A percentile compares a stretch with the other conserved stretches of the same genome.
phyloP scores from a whole-genome alignment of 2,113 vertebrate species.

The Ifrita kowaldi region DNA sequence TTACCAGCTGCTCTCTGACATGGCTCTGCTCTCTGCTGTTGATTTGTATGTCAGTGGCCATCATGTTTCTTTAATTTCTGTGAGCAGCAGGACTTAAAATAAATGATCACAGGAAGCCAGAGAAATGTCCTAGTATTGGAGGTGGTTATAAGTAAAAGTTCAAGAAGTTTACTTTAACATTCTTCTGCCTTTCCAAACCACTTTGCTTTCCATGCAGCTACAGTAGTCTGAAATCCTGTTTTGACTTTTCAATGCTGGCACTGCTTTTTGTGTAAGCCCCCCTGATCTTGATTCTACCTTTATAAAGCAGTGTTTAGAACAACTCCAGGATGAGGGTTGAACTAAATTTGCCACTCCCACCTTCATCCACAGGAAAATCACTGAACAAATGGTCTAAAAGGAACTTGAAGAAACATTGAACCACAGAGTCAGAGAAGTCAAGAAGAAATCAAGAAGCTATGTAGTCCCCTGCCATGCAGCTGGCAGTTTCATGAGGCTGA shows the following conservation, averaged over 20 bases:
- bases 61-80: not conserved
- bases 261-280: not conserved
- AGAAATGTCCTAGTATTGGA: not conserved
- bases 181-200: not conserved
- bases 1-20: not conserved
- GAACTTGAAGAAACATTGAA: not conserved
- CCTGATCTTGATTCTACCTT: not conserved
- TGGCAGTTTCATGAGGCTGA: not conserved
- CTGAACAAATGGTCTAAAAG: not conserved
- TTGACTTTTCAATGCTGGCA: not conserved
- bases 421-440: not conserved
- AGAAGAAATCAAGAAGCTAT: not conserved
- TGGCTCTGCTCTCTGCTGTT: not conserved
- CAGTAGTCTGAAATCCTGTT: not conserved
- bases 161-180: not conserved
- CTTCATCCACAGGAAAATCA: not conserved
- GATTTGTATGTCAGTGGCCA: not conserved
- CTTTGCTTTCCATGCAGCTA: not conserved
- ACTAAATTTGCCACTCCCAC: not conserved
- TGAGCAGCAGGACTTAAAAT: not conserved
- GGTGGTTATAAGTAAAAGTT: not conserved
- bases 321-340: not conserved
- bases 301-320: not conserved
- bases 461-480: not conserved
- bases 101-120: not conserved